Conservation (phyloP, 2,888 invertebrate genomes). For the Himalopsyche japonica region DNA sequence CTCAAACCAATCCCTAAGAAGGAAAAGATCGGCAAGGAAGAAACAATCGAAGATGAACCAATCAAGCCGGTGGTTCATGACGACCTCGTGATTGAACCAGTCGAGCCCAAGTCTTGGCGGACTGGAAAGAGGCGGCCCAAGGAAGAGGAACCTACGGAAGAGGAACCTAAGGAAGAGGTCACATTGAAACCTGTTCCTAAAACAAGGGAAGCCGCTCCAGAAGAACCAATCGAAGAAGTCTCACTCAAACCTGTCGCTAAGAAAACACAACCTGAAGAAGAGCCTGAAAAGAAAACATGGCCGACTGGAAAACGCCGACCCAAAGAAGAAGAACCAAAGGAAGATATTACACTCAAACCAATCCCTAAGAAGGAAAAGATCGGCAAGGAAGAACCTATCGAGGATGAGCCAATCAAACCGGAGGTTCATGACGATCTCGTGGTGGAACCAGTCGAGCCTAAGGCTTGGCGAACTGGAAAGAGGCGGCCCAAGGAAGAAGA, state of each 20-base stretch:
- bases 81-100: too few relatives aligned
- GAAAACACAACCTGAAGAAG: constrained; percentile 44
- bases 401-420: too few relatives aligned
- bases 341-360: constrained; percentile 47
- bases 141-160: too few relatives aligned
- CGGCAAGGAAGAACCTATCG: constrained; percentile 39
- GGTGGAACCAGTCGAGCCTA: constrained; percentile 45
- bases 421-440: constrained; percentile 46
- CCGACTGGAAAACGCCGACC: constrained; percentile 49
- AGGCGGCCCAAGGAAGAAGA: constrained; percentile 45
- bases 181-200: too few relatives aligned
- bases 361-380: constrained; percentile 17
- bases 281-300: constrained; percentile 45
- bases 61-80: too few relatives aligned
- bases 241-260: constrained; percentile 49
- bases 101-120: too few relatives aligned
- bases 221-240: constrained; percentile 49
- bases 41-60: too few relatives aligned
- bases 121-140: too few relatives aligned
- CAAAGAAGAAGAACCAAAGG: constrained; percentile 46
- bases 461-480: constrained; percentile 44
- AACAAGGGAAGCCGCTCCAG: constrained; percentile 42
- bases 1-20: constrained; percentile 44
- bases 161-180: too few relatives aligned
- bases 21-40: constrained; percentile 26